A percentile compares a stretch with the other conserved stretches of the same genome.
Conservation (phyloP, 2,113 vertebrate species). For the Percopsis transmontana region DNA sequence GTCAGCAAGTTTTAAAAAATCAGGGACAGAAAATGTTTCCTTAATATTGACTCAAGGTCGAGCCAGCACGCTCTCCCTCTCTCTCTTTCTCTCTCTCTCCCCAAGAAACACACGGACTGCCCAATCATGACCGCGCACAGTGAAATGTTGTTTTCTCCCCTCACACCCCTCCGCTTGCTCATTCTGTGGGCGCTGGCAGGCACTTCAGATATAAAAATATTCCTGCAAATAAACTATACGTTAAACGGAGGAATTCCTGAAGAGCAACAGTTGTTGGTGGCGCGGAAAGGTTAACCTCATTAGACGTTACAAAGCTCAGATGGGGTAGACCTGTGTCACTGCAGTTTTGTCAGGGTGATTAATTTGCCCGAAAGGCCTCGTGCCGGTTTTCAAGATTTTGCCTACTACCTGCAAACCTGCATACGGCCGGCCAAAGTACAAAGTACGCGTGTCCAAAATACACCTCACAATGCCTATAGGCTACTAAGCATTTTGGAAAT, state of each 20-base stretch:
- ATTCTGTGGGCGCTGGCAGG: constrained; percentile 48
- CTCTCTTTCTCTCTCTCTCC: constrained; percentile 28
- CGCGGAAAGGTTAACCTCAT: constrained; percentile 19
- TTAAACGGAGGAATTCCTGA: constrained; percentile 20
- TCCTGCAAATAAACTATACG: constrained; percentile 35
- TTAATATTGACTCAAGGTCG: constrained; percentile 64
- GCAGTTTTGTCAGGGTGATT: constrained; percentile 13
- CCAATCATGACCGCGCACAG: constrained; percentile 44
- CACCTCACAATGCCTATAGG: constrained; percentile 31
- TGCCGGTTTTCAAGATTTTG: constrained; percentile 6
- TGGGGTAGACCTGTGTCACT: constrained; percentile 8
- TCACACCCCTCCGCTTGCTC: constrained; percentile 2
- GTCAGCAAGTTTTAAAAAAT: constrained; percentile 9
- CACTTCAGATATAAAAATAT: constrained; percentile 52
- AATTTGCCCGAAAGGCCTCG: constrained; percentile 25
- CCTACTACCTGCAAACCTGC: constrained; percentile 11
- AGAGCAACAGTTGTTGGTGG: constrained; percentile 4
- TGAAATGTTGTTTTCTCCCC: constrained; percentile 52
- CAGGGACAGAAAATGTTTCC: constrained; percentile 30
- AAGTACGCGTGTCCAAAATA: constrained; percentile 58
- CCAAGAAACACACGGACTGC: constrained; percentile 25
- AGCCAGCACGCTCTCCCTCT: constrained; percentile 50
- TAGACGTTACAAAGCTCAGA: constrained; percentile 5
- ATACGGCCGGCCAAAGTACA: constrained; percentile 52
- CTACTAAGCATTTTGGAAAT: constrained; percentile 2